Evolutionary conservation across 2,797 vertebrate genomes (phyloP), one percentile per base, ranked within the genome.

Genomic region (Notolabrus celidotus): DNA sequence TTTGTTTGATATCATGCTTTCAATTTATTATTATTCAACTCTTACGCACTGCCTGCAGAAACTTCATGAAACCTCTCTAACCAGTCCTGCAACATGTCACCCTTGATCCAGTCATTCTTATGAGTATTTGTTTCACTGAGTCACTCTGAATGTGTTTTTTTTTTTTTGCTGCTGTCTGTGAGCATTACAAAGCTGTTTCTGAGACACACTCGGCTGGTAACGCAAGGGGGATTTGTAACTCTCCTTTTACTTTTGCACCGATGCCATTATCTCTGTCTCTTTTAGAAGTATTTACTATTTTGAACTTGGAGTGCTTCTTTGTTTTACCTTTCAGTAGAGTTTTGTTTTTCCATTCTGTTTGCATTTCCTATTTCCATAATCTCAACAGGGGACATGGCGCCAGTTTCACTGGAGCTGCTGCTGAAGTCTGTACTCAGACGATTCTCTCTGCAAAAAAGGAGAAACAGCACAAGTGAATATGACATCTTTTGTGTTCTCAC

Each of bases 391-490:
- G 88, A 89, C 6, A 2, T 23, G 38, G 65, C 50, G 0, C 57
- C 65, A 1, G 33, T 80, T 57, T 89, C 85, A 34, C 82, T 90
- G 74, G 86, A 89, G 76, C 81, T 73, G 74, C 71, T 75, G 75
- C 90, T 92, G 25, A 20, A 75, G 55, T 87, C 89, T 47, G 86
- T 80, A 4, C 62, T 69, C 10, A 9, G 23, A 6, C 7, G 59
- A 0, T 67, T 39, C 3, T 80, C 65, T 23, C 90, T 92, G 85
- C 22, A 23, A 77, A 25, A 72, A 54, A 5, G 10, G 56, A 58
- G 12, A 7, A 29, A 43, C 3, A 47, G 41, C 47, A 38, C 11
- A n/a, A 57, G 17, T 0, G 14, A 67, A 59, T 16, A 20, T 16
- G 43, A 41, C 16, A 12, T 20, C 3, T 7, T 43, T 5, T 17